Conservation (phyloP, 2,797 vertebrate species). For the Helarctos malayanus region DNA sequence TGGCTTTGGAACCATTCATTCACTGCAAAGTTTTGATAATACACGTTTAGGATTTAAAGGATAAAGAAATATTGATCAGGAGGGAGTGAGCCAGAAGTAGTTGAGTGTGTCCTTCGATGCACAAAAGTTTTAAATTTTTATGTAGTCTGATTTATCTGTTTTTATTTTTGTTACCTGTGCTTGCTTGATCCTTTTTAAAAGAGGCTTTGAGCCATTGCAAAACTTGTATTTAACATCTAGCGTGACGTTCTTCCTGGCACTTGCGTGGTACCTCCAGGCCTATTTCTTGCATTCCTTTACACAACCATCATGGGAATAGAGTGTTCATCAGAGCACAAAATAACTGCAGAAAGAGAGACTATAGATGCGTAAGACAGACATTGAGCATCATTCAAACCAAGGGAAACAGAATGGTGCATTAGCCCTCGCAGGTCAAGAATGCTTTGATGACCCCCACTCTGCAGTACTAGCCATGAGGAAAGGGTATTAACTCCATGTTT, state of each 20-base stretch:
- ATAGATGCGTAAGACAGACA: background rate
- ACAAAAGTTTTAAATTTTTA: conserved; percentile 4
- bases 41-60: background rate
- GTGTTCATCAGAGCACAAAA: background rate
- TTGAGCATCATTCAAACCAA: background rate
- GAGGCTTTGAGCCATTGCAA: background rate
- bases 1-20: background rate
- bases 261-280: background rate
- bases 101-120: background rate
- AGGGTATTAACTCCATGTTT: background rate
- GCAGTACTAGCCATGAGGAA: background rate
- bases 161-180: background rate
- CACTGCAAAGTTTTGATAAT: background rate
- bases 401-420: background rate
- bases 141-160: background rate
- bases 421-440: background rate
- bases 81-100: background rate
- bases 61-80: background rate
- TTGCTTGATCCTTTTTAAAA: background rate
- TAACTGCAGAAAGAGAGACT: background rate
- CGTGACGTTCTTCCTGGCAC: background rate
- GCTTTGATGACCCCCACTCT: too few relatives aligned
- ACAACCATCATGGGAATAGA: background rate
- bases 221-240: background rate
- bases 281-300: background rate